These are phyloP conservation scores for Siniperca undulata DNA, from an alignment of 2,797 vertebrate genomes.

Conservation along the genomic window DNA sequence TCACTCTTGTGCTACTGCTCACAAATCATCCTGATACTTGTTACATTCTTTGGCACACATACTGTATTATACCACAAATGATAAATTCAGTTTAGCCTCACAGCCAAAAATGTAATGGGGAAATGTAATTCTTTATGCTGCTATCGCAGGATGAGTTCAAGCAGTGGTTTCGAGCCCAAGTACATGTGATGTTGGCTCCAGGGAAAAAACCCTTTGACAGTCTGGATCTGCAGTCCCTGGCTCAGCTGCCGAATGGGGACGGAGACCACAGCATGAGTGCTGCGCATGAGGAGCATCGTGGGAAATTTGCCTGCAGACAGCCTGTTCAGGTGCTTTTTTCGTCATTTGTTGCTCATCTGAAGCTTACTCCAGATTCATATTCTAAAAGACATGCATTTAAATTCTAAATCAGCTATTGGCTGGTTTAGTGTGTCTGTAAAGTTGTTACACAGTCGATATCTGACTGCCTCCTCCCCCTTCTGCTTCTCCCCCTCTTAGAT, in stretches of 20 bases:
- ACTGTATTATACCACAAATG: background rate
- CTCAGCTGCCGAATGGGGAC: constrained; percentile 81
- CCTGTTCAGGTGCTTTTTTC: constrained; percentile 52
- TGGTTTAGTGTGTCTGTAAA: background rate
- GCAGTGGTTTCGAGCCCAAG: constrained; percentile 92
- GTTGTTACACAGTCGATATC: background rate
- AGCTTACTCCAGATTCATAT: background rate
- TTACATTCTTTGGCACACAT: background rate
- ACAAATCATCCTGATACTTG: background rate
- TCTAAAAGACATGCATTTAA: background rate
- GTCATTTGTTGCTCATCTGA: background rate
- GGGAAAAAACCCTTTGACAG: constrained; percentile 84
- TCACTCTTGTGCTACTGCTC: background rate
- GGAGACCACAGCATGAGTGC: constrained; percentile 66
- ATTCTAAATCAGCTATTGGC: background rate
- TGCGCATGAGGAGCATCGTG: constrained; percentile 72
- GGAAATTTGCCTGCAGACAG: constrained; percentile 63
- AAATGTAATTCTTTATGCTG: background rate
- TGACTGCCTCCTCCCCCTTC: background rate
- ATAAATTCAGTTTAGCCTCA: background rate
- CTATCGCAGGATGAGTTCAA: constrained; percentile 91
- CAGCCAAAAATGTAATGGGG: background rate
- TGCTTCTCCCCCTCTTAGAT: constrained; percentile 77
- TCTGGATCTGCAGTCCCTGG: constrained; percentile 70
- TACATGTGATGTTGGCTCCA: constrained; percentile 85